Evolutionary conservation across 92 coral and sea anemone species (phyloP), one percentile per base, ranked within the genome.

Genomic region (Porites lobata): DNA sequence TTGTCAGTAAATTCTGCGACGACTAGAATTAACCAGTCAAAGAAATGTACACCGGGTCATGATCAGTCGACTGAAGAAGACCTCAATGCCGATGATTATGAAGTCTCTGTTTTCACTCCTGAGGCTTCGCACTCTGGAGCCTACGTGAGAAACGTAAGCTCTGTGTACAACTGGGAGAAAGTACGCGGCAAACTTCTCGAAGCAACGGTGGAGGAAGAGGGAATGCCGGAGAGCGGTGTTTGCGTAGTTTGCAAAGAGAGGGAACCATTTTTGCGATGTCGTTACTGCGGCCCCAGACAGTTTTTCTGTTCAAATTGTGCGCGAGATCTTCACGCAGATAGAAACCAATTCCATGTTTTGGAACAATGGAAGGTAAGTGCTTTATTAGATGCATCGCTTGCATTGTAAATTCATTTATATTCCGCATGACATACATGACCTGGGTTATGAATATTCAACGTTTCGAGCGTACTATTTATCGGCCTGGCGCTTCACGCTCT

Each of bases 311-410:
- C 70, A 7, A 78, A 12, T 9, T 78, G 82, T 63, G 82, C 59
- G 17, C 72, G 18, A 17, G 82, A 78, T 15, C 59, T 62, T 69
- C 56, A 77, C 71, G 59, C 57, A 12, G 61, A 61, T 26, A 78
- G 83, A 59, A 78, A 64, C 38, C 72, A 78, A 78, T 64, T 78
- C 83, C 72, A 78, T 12, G 21, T 78, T 63, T 59, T 78, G 10
- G 72, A 78, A 59, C 83, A 15, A 62, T 64, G 83, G 83, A 63
- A 78, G 83, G 83, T 79, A 65, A 32, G 38, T 32, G 38, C 3
- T 50, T 72, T 72, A 17, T 10, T 32, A 73, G 51, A 7, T 67
- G 10, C 65, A 11, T 5, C 17, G 58, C 58, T 54, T 54, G 58
- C 58, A 54, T 19, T 68, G 38, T 21, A 21, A 22, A 10, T 22